These are phyloP conservation scores for Stomatorhinus walkeri DNA, from an alignment of 2,797 vertebrate genomes.

Conservation along the genomic window DNA sequence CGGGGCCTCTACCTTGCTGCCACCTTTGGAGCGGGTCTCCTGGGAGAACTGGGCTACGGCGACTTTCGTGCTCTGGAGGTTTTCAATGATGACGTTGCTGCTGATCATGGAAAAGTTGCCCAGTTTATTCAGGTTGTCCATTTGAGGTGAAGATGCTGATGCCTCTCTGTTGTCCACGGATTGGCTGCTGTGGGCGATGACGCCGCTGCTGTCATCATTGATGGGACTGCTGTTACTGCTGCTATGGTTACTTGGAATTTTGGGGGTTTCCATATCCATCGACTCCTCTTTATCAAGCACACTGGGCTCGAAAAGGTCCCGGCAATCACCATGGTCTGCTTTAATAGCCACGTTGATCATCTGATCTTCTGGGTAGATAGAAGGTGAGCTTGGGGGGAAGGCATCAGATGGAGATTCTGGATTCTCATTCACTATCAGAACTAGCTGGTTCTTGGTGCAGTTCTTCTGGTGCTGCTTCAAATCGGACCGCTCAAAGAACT, in stretches of 20 bases:
- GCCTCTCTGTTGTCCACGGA: conserved; percentile 67
- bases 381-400: conserved; percentile 60
- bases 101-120: conserved; percentile 71
- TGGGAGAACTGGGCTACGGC: conserved; percentile 77
- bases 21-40: conserved; percentile 57
- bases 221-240: conserved; percentile 44
- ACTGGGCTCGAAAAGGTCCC: conserved; percentile 59
- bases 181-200: conserved; percentile 55
- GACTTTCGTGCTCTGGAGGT: conserved; percentile 77
- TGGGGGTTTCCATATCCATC: conserved; percentile 66
- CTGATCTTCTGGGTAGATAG: conserved; percentile 61
- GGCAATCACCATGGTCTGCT: conserved; percentile 59
- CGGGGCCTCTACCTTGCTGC: conserved; percentile 52
- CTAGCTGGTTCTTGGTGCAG: conserved; percentile 75
- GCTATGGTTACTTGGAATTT: conserved; percentile 45
- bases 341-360: conserved; percentile 59
- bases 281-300: conserved; percentile 61
- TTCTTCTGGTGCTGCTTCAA: conserved; percentile 75
- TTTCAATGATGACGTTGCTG: conserved; percentile 74
- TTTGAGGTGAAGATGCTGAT: conserved; percentile 75
- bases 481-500: conserved; percentile 73
- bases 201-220: conserved; percentile 37
- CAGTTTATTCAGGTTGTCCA: conserved; percentile 66
- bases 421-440: conserved; percentile 74
- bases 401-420: conserved; percentile 62